Conservation (phyloP, 2,888 invertebrate species). For the Petrolisthes manimaculis region DNA sequence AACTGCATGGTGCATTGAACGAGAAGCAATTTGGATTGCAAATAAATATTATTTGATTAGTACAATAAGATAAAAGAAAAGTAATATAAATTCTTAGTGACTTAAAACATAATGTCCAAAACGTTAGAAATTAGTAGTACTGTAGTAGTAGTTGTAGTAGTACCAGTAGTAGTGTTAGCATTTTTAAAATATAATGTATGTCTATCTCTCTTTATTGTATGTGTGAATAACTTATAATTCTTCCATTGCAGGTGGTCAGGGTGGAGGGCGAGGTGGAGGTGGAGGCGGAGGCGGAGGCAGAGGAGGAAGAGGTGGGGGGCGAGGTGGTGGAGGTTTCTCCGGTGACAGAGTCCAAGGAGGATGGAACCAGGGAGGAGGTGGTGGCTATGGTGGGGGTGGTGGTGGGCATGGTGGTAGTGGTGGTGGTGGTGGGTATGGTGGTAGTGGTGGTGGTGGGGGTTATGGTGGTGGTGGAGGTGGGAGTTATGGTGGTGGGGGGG, state of each 20-base stretch:
- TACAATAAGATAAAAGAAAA: neutral
- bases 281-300: conserved; percentile 28
- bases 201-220: neutral
- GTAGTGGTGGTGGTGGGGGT: neutral
- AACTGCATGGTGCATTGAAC: no score
- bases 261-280: conserved; percentile 50
- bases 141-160: conserved; percentile 14
- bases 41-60: neutral
- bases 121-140: neutral
- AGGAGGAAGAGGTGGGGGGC: conserved; percentile 14
- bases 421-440: conserved; percentile 15
- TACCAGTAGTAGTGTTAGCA: neutral
- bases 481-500: conserved; percentile 6
- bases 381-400: conserved; percentile 25
- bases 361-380: conserved; percentile 3
- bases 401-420: conserved; percentile 39
- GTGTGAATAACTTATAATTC: conserved; percentile 25
- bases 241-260: conserved; percentile 38
- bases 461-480: conserved; percentile 14
- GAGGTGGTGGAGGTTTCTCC: conserved; percentile 9
- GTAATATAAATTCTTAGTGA: no score
- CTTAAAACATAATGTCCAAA: no score
- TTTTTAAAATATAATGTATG: neutral
- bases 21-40: no score
- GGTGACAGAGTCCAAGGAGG: conserved; percentile 3